phyloP scores from a whole-genome alignment of 2,888 invertebrate species.

The Listrodromus nycthemerus region DNA sequence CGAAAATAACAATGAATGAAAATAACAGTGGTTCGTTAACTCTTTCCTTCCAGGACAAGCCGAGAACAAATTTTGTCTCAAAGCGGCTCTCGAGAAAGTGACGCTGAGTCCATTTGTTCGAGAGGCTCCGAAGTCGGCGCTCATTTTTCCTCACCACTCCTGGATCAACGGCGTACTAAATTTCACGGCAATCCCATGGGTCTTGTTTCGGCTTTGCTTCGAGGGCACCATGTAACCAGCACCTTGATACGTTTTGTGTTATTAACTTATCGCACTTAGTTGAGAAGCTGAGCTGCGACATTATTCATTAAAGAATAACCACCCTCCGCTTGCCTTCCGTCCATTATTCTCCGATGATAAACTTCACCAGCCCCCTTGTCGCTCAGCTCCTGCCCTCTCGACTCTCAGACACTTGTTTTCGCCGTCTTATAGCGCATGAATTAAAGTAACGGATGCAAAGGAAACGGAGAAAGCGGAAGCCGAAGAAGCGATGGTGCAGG shows the following conservation, averaged over 20 bases:
- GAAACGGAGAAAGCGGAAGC: constrained; percentile 31
- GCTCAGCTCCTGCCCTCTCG: neutral
- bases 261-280: constrained; percentile 1
- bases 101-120: neutral
- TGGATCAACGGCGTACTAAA: no score
- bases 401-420: neutral
- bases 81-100: no score
- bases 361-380: neutral
- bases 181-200: no score
- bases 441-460: constrained; percentile 51
- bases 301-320: neutral
- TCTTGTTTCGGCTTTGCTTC: no score
- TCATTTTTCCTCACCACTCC: neutral
- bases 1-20: no score
- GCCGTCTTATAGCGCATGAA: neutral
- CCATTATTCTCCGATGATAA: neutral
- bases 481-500: constrained; percentile 47
- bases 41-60: neutral
- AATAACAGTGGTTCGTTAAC: neutral
- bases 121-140: neutral
- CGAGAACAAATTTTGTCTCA: neutral
- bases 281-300: neutral
- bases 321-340: neutral
- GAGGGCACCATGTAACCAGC: no score
- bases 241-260: no score